These are phyloP conservation scores for Paramormyrops kingsleyae DNA, from an alignment of 2,113 vertebrate genomes.

Conservation along the genomic window DNA sequence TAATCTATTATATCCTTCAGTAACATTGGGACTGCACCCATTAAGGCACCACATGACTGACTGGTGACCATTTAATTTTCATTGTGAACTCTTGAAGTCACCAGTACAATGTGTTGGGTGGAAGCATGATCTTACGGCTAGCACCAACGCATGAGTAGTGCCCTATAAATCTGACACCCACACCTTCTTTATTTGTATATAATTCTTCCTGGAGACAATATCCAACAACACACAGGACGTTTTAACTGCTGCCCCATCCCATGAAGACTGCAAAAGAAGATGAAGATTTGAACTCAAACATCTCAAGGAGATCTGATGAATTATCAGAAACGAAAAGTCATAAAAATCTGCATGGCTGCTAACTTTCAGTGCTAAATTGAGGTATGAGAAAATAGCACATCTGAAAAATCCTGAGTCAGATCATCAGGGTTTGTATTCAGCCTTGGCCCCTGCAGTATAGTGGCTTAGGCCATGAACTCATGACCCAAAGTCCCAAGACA, in stretches of 20 bases:
- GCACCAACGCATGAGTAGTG: neutral
- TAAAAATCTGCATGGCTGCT: neutral
- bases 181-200: neutral
- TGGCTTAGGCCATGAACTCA: neutral
- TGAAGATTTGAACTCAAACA: neutral
- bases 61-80: neutral
- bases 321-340: neutral
- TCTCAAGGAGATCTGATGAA: neutral
- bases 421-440: neutral
- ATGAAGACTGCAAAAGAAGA: neutral
- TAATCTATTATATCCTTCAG: neutral
- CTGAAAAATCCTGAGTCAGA: neutral
- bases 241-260: neutral
- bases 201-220: neutral
- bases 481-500: neutral
- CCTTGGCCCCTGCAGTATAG: neutral
- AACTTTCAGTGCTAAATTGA: neutral
- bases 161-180: neutral
- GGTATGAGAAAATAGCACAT: neutral
- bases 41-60: neutral
- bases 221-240: neutral
- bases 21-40: neutral
- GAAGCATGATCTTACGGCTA: neutral
- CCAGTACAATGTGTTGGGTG: neutral
- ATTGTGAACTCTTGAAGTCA: neutral